phyloP scores from a whole-genome alignment of 2,797 vertebrate genomes.

The Manis pentadactyla region DNA sequence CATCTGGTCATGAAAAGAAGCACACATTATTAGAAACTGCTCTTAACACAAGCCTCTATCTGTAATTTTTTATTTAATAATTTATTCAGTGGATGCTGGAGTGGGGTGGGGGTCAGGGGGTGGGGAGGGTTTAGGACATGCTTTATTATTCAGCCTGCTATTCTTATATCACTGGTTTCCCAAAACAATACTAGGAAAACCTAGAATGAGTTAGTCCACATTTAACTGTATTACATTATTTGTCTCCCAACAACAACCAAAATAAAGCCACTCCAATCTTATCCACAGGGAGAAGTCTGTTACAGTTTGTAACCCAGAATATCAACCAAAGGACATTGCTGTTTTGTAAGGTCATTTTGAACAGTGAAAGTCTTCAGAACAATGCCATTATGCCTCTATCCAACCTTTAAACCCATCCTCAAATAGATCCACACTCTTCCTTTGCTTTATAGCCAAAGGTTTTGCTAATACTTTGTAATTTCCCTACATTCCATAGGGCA shows the following conservation, averaged over 20 bases:
- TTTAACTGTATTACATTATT: background rate
- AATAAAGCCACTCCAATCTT: background rate
- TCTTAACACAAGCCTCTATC: background rate
- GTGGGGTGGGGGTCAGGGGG: too few species aligned
- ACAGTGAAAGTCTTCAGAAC: background rate
- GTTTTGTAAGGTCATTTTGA: constrained; percentile 51
- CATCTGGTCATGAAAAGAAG: background rate
- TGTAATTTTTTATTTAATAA: background rate
- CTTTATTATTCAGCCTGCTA: background rate
- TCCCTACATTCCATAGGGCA: background rate
- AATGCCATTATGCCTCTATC: background rate
- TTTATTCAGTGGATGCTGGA: background rate
- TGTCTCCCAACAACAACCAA: background rate
- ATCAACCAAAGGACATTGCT: background rate
- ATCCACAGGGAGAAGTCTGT: background rate
- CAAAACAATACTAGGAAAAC: constrained; percentile 19
- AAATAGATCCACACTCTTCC: background rate
- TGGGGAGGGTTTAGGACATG: background rate
- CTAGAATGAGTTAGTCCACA: background rate
- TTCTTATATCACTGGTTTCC: background rate
- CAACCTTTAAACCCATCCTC: background rate
- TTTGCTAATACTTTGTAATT: background rate
- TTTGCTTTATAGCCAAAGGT: background rate
- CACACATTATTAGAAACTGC: background rate
- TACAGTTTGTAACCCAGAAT: constrained; percentile 40